Conservation (phyloP, 2,888 invertebrate species). For the Taphrorychus bicolor region DNA sequence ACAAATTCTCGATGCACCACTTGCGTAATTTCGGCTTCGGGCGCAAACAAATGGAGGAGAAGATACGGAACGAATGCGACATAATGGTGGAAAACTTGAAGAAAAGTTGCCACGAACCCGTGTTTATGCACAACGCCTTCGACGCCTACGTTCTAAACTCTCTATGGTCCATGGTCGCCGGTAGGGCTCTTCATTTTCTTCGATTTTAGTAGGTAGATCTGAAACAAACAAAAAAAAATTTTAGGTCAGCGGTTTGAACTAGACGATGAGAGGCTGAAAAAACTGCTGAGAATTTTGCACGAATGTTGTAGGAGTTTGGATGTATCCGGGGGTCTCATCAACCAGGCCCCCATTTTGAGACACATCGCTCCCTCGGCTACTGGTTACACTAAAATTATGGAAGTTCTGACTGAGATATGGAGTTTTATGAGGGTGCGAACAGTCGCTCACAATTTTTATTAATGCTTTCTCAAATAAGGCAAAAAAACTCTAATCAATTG, state of each 20-base stretch:
- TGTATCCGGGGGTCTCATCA: slow-evolving; percentile 72
- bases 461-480: neutral
- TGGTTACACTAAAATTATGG: slow-evolving; percentile 67
- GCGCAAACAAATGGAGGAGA: slow-evolving; percentile 66
- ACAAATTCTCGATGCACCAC: slow-evolving; percentile 71
- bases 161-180: slow-evolving; percentile 75
- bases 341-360: slow-evolving; percentile 72
- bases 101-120: slow-evolving; percentile 50
- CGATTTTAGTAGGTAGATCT: too few species aligned
- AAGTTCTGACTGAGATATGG: slow-evolving; percentile 64
- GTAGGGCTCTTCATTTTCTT: too few species aligned
- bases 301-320: slow-evolving; percentile 69
- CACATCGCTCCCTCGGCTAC: slow-evolving; percentile 68
- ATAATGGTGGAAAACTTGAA: slow-evolving; percentile 59
- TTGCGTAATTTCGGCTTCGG: slow-evolving; percentile 71
- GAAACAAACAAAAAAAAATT: too few species aligned
- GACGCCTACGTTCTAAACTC: slow-evolving; percentile 72
- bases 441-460: too few species aligned
- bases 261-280: slow-evolving; percentile 64
- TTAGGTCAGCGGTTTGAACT: slow-evolving; percentile 68
- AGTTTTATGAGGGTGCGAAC: slow-evolving; percentile 46
- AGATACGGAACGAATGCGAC: slow-evolving; percentile 66
- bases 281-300: slow-evolving; percentile 66
- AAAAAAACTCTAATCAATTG: too few species aligned
- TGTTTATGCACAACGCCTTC: slow-evolving; percentile 59